Evolutionary conservation across 2,113 vertebrate genomes (phyloP), one percentile per base, ranked within the genome.

Genomic region (Tetrao urogallus): DNA sequence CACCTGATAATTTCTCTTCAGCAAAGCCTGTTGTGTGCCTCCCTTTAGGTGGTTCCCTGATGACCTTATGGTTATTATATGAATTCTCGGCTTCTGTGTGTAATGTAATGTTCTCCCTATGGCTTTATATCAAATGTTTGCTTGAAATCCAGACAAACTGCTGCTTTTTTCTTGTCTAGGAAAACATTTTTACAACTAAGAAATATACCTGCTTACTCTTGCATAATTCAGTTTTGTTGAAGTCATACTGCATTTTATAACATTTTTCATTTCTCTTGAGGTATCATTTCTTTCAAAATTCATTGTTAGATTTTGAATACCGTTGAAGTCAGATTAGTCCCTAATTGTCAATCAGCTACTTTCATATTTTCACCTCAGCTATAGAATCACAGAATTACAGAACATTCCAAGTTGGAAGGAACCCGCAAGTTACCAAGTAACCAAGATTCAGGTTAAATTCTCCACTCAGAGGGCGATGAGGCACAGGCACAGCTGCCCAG

Each of bases 1-100:
- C 52, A 90, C 80, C 83, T 95, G 83, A 78, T 90, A 86, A 88
- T 88, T 88, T 92, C 76, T 11, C 27, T 77, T 93, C 38, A 92
- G 58, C 47, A 92, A 47, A 93, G 88, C 43, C 73, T 90, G 86
- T 81, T 83, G 47, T 52, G 69, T 93, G 34, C 34, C 74, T 42
- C 61, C 69, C 76, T 93, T 93, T 83, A 78, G 47, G 82, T 57
- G 94, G 73, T n/a, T 90, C 76, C 42, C 47, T 32, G 22, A 50
- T 86, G 86, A 88, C 65, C 69, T 86, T 84, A 32, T 8, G 47
- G 76, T 81, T 86, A 69, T 69, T 87, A 56, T 13, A 86, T 34
- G 40, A 43, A 74, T 86, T 88, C 48, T 82, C 32, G 81, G 43
- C 60, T 93, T 81, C 70, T 96, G 72, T 27, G 50, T 30, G 34